Percentiles rank a stretch among this genome's conserved stretches.
Conservation (phyloP, 2,888 invertebrate species). For the Antheraea yamamai region DNA sequence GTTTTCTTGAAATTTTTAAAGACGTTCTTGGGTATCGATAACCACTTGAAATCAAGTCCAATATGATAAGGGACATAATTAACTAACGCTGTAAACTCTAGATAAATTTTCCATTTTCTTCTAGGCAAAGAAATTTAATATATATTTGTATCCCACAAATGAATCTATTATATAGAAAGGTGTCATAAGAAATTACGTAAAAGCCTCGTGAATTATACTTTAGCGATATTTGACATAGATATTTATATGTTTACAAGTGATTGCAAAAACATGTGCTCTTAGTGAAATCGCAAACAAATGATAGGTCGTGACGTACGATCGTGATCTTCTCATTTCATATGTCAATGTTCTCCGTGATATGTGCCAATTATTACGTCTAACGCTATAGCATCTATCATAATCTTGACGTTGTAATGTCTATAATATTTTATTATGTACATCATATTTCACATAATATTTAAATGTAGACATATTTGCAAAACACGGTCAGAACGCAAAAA, state of each 20-base stretch:
- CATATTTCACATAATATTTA: neutral
- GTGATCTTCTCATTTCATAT: constrained; percentile 54
- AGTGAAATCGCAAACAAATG: constrained; percentile 65
- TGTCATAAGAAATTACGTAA: constrained; percentile 21
- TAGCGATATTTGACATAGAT: constrained; percentile 12
- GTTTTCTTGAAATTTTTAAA: too few relatives aligned
- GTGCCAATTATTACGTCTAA: constrained; percentile 23
- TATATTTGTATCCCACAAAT: neutral
- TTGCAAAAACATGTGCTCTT: constrained; percentile 40
- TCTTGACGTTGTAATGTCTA: neutral
- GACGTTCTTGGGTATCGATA: too few relatives aligned
- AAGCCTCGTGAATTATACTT: constrained; percentile 28
- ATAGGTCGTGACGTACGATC: constrained; percentile 44
- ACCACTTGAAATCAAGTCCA: too few relatives aligned
- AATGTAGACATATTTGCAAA: too few relatives aligned
- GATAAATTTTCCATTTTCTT: too few relatives aligned
- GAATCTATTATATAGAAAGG: neutral
- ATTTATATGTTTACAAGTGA: constrained; percentile 23
- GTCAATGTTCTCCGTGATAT: constrained; percentile 21
- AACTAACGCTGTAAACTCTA: too few relatives aligned
- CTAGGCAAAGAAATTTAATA: neutral
- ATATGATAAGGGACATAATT: too few relatives aligned
- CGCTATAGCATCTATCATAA: neutral
- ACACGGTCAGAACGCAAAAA: too few relatives aligned
- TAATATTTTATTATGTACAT: neutral